Percentiles rank a stretch among this genome's conserved stretches.
phyloP scores from a whole-genome alignment of 2,797 vertebrate species.

The Perodicticus potto region DNA sequence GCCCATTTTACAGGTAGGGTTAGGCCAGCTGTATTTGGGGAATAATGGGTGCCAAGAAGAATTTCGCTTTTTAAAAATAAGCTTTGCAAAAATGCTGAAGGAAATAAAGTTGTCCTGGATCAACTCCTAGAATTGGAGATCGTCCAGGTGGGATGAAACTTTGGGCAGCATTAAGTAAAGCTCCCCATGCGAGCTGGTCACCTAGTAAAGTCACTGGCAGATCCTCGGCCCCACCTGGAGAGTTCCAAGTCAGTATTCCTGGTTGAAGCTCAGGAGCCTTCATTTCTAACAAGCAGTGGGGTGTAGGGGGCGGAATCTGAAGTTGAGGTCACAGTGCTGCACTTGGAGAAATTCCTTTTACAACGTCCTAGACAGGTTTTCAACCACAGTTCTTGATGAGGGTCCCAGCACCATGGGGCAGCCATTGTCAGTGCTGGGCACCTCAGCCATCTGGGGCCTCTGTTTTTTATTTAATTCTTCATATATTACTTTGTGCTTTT shows the following conservation, averaged over 20 bases:
- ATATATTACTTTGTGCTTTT: background rate
- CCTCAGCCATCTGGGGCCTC: background rate
- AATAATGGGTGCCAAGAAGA: background rate
- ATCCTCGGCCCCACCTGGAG: background rate
- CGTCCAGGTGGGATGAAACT: background rate
- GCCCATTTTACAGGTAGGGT: background rate
- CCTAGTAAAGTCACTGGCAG: constrained; percentile 25
- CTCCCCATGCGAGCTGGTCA: too few species aligned
- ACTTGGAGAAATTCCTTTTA: background rate
- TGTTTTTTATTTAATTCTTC: background rate
- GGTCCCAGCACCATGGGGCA: background rate
- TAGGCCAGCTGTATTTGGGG: background rate
- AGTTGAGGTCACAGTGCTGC: background rate
- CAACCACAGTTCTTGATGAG: background rate
- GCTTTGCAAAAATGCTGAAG: background rate
- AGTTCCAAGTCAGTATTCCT: background rate
- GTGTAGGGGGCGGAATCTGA: background rate
- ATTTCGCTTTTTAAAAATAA: background rate
- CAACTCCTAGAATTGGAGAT: background rate
- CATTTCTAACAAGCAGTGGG: background rate
- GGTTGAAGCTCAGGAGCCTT: background rate
- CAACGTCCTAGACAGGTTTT: background rate
- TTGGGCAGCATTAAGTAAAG: background rate
- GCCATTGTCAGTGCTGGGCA: background rate
- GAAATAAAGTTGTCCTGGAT: background rate